Base-by-base conservation (phyloP, 2,113 vertebrate genomes). In the Elaphurus davidianus region DNA sequence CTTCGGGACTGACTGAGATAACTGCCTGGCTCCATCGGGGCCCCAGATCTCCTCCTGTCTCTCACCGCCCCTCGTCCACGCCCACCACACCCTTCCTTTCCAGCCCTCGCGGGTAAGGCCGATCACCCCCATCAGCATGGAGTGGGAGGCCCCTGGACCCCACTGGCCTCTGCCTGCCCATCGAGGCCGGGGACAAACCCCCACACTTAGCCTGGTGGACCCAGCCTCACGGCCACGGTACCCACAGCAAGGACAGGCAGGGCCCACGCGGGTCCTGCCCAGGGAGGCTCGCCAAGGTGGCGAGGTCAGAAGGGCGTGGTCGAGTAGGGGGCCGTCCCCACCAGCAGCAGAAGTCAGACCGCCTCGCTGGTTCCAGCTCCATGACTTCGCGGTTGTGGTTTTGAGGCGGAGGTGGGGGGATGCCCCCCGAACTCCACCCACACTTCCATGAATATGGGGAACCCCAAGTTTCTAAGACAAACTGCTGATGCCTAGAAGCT, bases 21-120 rank as follows among this genome's bases (percentile, higher is more conserved):
- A 15, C 55, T 19, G 0, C 5, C 40, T 0, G 25, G 55, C 50
- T 54, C 30, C 47, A 5, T 15, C 30, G 0, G 2, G 1, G 45
- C 57, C 10, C 92, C 57, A 3, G 96, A 64, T 8, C 95, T 62
- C 40, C 88, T 5, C 45, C 79, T 5, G 3, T 1, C 47, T 14
- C 81, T 4, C 15, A 0, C 0, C 5, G 0, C 11, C 6, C 55
- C 28, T 21, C 7, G 40, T 1, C 60, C 14, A 10, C 23, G 21
- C 67, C 50, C 1, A 0, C 1, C 23, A 91, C 79, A 8, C 97
- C 97, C 97, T 90, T 84, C 45, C 85, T 96, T 78, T 91, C 83
- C 13, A 17, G 9, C 74, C 8, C 81, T 47, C 0, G 1, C 5
- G 0, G 7, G 11, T 15, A 13, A 59, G 45, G 43, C 43, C 43